Evolutionary conservation across 2,113 vertebrate species (phyloP), one percentile per base, ranked within the genome.

Genomic region (Mugil cephalus): DNA sequence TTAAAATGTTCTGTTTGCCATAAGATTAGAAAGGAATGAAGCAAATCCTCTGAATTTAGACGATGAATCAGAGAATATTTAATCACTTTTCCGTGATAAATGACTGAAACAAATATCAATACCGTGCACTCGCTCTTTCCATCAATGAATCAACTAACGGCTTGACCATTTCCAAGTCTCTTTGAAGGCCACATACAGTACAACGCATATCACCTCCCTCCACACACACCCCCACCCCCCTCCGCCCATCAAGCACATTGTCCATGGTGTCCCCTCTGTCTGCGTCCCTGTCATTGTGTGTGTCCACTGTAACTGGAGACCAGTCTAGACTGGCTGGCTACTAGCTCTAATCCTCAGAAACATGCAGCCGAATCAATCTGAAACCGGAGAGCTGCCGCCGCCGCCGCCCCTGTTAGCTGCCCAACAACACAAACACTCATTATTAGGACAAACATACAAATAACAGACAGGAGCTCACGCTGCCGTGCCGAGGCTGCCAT

Each of bases 241-340:
- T 48, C 18, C 60, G 19, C 55, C 74, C 74, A 74, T 78, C 69
- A 66, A 61, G 51, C 56, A 60, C 55, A 86, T 84, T 84, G 79
- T 90, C 72, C 79, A 81, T 46, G 69, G 69, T 83, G 86, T 89
- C 81, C 80, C 61, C 72, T 63, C 80, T 62, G 63, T 86, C 81
- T 74, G 73, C 18, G 40, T 71, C 80, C 52, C 92, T 92, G 91
- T 95, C 84, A 95, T 96, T 96, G 95, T 96, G 94, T 95, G 89
- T 82, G 85, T 93, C 95, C 94, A 91, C 93, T 94, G 96, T 95
- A 96, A 98, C 95, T 89, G 94, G 96, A 97, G 96, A 95, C 87
- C 92, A 94, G 96, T 97, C 96, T 97, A 98, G 97, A 98, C 97
- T 95, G 94, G 91, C 93, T 88, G 97, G 95, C 97, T 98, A 95